These are phyloP conservation scores for Drosophila novamexicana DNA, from an alignment of 1,140 invertebrate species.

Conservation along the genomic window DNA sequence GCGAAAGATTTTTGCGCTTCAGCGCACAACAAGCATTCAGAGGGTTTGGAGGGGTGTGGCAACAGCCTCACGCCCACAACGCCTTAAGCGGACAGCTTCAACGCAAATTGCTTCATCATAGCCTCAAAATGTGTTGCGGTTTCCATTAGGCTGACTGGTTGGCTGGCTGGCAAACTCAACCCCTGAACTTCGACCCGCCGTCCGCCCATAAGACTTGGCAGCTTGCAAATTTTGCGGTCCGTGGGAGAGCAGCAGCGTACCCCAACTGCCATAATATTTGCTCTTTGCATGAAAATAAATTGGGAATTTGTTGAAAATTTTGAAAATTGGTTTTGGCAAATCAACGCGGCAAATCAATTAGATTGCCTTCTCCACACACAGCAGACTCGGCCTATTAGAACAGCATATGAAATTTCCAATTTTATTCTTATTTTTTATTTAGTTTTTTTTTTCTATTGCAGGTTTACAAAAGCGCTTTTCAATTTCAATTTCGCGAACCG, in stretches of 20 bases:
- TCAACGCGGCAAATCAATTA: conserved; percentile 71
- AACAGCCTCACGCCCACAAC: conserved; percentile 48
- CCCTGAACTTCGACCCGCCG: neutral
- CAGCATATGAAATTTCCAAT: conserved; percentile 20
- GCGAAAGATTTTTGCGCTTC: conserved; percentile 78
- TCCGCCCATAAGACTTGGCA: conserved; percentile 36
- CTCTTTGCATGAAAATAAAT: conserved; percentile 73
- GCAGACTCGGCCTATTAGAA: conserved; percentile 18
- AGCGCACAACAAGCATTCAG: conserved; percentile 50
- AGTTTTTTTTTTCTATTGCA: conserved; percentile 37
- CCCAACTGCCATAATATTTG: conserved; percentile 68
- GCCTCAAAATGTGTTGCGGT: conserved; percentile 73
- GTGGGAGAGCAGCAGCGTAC: conserved; percentile 27
- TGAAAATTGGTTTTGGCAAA: conserved; percentile 61
- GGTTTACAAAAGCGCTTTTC: conserved; percentile 73
- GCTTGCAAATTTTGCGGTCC: conserved; percentile 71
- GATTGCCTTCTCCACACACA: conserved; percentile 44
- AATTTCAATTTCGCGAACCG: conserved; percentile 84
- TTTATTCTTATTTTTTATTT: conserved; percentile 7
- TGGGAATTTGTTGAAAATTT: conserved; percentile 60
- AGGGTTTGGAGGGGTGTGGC: conserved; percentile 1
- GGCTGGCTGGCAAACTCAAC: neutral
- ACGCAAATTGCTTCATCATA: conserved; percentile 81
- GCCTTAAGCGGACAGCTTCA: conserved; percentile 60
- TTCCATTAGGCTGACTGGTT: conserved; percentile 71